Evolutionary conservation across 2,888 invertebrate species (phyloP).

Genomic region (Phorcus lineatus): DNA sequence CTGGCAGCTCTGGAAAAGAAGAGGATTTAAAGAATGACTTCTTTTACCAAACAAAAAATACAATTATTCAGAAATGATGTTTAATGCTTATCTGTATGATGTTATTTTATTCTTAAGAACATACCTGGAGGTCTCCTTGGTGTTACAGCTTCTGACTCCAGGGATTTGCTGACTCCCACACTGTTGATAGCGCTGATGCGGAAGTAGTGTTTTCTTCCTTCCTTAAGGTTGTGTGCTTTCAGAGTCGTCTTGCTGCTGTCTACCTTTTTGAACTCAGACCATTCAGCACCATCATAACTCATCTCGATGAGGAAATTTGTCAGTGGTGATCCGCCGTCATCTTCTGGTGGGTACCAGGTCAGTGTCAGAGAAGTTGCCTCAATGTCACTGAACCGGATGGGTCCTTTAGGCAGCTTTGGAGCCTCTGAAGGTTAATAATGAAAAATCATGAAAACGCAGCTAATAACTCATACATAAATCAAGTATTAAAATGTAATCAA

Average conservation of each 20-base stretch:
- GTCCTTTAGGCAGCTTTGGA: slow-evolving; percentile 68
- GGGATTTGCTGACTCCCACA: slow-evolving; percentile 57
- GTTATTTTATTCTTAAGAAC: slow-evolving; percentile 67
- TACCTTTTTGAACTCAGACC: slow-evolving; percentile 36
- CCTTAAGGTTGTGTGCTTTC: slow-evolving; percentile 79
- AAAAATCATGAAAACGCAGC: no score
- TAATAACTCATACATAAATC: no score
- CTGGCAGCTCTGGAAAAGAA: slow-evolving; percentile 52
- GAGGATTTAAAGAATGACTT: neutral
- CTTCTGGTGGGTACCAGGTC: slow-evolving; percentile 62
- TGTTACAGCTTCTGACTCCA: slow-evolving; percentile 56
- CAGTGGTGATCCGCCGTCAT: slow-evolving; percentile 66
- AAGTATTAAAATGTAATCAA: no score
- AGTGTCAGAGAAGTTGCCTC: slow-evolving; percentile 74
- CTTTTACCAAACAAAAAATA: neutral
- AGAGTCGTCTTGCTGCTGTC: slow-evolving; percentile 49
- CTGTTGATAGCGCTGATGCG: slow-evolving; percentile 62
- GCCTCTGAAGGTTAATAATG: slow-evolving; percentile 46
- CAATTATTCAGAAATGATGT: neutral
- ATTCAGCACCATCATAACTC: slow-evolving; percentile 33
- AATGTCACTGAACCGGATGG: slow-evolving; percentile 80
- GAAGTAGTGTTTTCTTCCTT: slow-evolving; percentile 73
- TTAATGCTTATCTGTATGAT: no score
- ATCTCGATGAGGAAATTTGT: slow-evolving; percentile 55
- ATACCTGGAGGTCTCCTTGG: slow-evolving; percentile 80